Evolutionary conservation across 2,113 vertebrate genomes (phyloP).

Genomic region (Ictalurus furcatus): DNA sequence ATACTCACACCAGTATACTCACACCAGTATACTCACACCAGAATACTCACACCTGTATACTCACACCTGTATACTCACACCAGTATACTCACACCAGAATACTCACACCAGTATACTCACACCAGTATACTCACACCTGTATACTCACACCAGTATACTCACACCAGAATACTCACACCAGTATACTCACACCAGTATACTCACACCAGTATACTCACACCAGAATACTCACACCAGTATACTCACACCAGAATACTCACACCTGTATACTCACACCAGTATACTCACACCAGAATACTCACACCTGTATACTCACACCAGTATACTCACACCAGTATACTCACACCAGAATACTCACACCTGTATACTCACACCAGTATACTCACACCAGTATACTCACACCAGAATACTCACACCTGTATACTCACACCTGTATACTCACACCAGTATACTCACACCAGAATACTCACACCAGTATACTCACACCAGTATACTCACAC

Average conservation of each 20-base stretch:
- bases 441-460: background rate
- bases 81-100: background rate
- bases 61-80: too few relatives aligned
- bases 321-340: background rate
- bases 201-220: background rate
- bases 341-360: background rate
- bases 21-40: background rate
- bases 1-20: background rate
- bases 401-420: background rate
- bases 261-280: background rate
- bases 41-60: background rate
- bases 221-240: background rate
- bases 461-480: too few relatives aligned
- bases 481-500: too few relatives aligned
- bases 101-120: background rate
- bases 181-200: background rate
- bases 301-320: background rate
- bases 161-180: background rate
- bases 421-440: background rate
- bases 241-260: background rate
- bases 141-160: background rate
- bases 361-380: background rate
- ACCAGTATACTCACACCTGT: background rate
- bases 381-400: too few relatives aligned
- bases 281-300: background rate